Evolutionary conservation across 30 jellyfish, hydroid and myxozoan species (phyloP), one percentile per base, ranked within the genome.

Genomic region (Aurelia coerulea): DNA sequence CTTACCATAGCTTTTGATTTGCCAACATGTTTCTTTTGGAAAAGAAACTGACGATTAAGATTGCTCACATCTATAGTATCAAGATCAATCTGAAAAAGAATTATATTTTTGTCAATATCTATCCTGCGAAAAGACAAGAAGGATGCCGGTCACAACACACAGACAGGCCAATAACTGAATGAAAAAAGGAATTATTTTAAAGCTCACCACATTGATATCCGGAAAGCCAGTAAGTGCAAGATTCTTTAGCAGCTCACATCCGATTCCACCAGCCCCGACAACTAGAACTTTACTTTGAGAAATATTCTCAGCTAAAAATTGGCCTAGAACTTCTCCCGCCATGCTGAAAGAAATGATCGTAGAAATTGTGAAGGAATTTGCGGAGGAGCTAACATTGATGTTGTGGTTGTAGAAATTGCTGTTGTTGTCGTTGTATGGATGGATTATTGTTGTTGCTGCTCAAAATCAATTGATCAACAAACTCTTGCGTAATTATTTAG

Each of bases 181-280:
- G 19, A 3, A 68, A 35, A 6, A 19, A 0, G 5, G 76, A 4
- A 78, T 14, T 4, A 62, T 2, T 46, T 8, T 14, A 12, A 15
- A 15, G 50, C 95, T 42, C 68, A 85, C 95, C 54, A 90, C 95
- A 23, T 80, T 39, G 17, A 94, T 89, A 72, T 80, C 91, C 0
- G 78, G 52, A 65, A 94, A 94, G 41, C 99, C 99, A 66, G 96
- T 90, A 31, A 90, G 84, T 1, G 93, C 99, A 62, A 96, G 74
- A 67, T 92, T 91, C 76, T 96, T 91, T 72, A 96, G 83, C 16
- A 96, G 81, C 73, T 96, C 99, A 62, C 99, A 96, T 41, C 99
- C 99, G 3, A 95, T 92, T 18, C 99, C 99, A 49, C 99, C 99
- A 56, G 99, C 99, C 37, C 99, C 99, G 50, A 95, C 98, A 66